Conservation (phyloP, 2,888 invertebrate genomes). For the Nemapogon koenigi region DNA sequence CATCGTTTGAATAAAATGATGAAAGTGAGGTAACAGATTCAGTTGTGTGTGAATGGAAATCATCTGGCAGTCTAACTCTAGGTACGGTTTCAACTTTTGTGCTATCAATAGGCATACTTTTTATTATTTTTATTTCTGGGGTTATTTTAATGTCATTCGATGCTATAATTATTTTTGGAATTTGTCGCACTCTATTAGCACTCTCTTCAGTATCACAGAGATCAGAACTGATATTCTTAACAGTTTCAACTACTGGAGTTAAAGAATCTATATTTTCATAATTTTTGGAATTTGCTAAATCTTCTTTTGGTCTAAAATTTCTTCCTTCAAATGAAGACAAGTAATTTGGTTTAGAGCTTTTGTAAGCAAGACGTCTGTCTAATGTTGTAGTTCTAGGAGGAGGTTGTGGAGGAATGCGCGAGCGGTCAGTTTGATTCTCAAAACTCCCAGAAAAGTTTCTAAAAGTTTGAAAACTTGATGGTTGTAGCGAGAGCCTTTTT, state of each 20-base stretch:
- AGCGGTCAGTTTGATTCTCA: slow-evolving; percentile 36
- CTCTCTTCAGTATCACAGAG: neutral
- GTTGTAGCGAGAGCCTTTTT: slow-evolving; percentile 72
- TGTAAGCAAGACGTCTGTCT: slow-evolving; percentile 60
- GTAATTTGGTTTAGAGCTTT: slow-evolving; percentile 34
- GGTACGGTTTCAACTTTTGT: slow-evolving; percentile 46
- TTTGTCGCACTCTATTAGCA: slow-evolving; percentile 33
- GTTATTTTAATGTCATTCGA: slow-evolving; percentile 46
- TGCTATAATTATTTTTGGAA: slow-evolving; percentile 59
- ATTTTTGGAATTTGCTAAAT: slow-evolving; percentile 22
- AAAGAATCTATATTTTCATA: slow-evolving; percentile 46
- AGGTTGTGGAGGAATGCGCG: slow-evolving; percentile 70
- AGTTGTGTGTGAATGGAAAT: slow-evolving; percentile 39
- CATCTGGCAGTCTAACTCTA: slow-evolving; percentile 55
- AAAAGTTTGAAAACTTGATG: slow-evolving; percentile 49
- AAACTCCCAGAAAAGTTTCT: slow-evolving; percentile 29
- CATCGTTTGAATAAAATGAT: slow-evolving; percentile 45
- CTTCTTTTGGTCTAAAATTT: slow-evolving; percentile 29
- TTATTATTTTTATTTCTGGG: slow-evolving; percentile 65
- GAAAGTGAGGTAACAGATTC: slow-evolving; percentile 43
- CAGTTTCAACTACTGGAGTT: slow-evolving; percentile 22
- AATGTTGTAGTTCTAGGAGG: slow-evolving; percentile 78
- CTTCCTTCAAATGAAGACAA: slow-evolving; percentile 42
- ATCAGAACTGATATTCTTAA: neutral
- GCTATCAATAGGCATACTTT: slow-evolving; percentile 36